These are phyloP conservation scores for Rotaria macrura DNA, from an alignment of 2,888 invertebrate species.

Conservation along the genomic window DNA sequence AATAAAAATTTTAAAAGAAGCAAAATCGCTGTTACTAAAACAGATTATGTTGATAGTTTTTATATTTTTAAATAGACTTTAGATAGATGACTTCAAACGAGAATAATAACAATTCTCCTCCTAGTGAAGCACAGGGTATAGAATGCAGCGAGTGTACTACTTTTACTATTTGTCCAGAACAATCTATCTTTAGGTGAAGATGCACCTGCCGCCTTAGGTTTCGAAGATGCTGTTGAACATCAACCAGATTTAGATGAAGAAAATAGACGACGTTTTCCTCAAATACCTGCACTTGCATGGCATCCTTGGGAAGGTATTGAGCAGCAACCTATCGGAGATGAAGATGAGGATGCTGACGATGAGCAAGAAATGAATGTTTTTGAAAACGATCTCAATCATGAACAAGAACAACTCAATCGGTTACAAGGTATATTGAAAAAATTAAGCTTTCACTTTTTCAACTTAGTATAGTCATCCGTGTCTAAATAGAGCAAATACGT, in stretches of 20 bases:
- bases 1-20: no score
- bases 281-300: neutral
- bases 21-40: neutral
- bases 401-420: neutral
- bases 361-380: neutral
- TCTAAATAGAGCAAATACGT: neutral
- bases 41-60: neutral
- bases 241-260: neutral
- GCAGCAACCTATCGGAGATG: neutral
- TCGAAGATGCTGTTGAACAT: neutral
- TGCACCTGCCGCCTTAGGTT: neutral
- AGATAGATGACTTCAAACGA: neutral
- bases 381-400: neutral
- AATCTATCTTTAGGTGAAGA: neutral
- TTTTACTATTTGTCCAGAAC: neutral
- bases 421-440: neutral
- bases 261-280: conserved; percentile 4
- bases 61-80: neutral
- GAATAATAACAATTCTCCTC: neutral
- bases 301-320: neutral
- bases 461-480: neutral
- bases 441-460: neutral
- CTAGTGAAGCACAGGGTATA: neutral
- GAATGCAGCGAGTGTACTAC: neutral
- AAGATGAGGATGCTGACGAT: neutral